phyloP scores from a whole-genome alignment of 2,888 invertebrate genomes.

The Latrodectus hesperus region DNA sequence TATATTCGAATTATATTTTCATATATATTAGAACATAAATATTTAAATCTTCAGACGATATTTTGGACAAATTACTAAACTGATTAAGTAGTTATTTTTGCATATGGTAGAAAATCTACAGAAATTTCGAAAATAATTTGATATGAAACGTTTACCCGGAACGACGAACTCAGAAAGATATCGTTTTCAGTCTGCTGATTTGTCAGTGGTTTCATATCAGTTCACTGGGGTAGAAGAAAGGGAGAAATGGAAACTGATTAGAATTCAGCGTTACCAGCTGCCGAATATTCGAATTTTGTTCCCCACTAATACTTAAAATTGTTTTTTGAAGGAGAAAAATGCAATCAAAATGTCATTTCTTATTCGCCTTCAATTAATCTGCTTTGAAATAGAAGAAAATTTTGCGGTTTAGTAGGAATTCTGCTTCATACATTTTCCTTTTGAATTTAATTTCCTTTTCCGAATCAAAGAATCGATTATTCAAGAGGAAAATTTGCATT shows the following conservation, averaged over 20 bases:
- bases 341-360: slow-evolving; percentile 55
- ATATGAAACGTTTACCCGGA: too few species aligned
- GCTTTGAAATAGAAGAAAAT: slow-evolving; percentile 30
- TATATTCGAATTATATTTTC: too few species aligned
- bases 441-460: neutral
- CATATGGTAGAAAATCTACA: too few species aligned
- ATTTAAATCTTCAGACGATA: too few species aligned
- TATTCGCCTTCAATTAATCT: slow-evolving; percentile 55
- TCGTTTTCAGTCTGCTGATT: too few species aligned
- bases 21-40: too few species aligned
- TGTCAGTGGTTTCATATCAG: too few species aligned
- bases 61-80: too few species aligned
- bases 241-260: slow-evolving; percentile 23
- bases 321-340: slow-evolving; percentile 38
- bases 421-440: neutral
- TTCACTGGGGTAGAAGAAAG: neutral
- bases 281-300: neutral
- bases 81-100: too few species aligned
- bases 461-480: neutral
- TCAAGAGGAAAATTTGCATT: neutral
- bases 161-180: too few species aligned
- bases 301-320: slow-evolving; percentile 20
- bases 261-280: slow-evolving; percentile 39
- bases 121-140: too few species aligned
- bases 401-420: slow-evolving; percentile 45